Percentiles rank a stretch among this genome's conserved stretches.
These are phyloP conservation scores for Sympetrum striolatum DNA, from an alignment of 2,888 invertebrate genomes.

Conservation along the genomic window DNA sequence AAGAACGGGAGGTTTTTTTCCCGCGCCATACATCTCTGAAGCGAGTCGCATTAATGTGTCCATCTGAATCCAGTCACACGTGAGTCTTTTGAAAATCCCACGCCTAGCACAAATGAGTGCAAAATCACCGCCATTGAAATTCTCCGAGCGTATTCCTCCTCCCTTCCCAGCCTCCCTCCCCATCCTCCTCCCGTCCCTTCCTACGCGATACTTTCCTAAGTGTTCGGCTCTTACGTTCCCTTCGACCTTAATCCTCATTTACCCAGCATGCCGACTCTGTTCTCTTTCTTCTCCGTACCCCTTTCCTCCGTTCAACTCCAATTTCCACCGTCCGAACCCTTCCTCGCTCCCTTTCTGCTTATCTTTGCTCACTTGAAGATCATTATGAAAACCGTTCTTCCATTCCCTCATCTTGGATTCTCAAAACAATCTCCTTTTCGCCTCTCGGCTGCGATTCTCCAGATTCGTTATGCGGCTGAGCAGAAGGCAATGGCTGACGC, in stretches of 20 bases:
- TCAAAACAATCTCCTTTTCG: background rate
- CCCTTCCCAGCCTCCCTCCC: background rate
- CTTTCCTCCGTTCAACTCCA: background rate
- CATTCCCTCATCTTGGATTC: background rate
- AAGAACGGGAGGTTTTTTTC: background rate
- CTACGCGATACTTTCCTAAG: background rate
- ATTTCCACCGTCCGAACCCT: background rate
- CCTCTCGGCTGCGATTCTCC: too few species aligned
- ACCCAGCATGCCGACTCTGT: background rate
- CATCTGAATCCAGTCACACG: constrained; percentile 39
- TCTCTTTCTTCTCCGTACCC: background rate
- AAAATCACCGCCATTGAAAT: constrained; percentile 38
- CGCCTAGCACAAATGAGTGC: constrained; percentile 32
- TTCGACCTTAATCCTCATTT: background rate
- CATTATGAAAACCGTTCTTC: too few species aligned
- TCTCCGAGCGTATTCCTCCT: constrained; percentile 6
- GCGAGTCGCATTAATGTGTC: constrained; percentile 35
- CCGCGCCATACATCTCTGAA: constrained; percentile 30
- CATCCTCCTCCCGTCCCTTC: background rate
- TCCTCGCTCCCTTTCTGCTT: background rate
- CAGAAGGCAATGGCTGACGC: too few species aligned
- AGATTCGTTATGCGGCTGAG: too few species aligned
- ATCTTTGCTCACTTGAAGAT: background rate
- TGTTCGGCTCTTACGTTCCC: background rate
- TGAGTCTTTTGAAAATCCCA: constrained; percentile 6